Base-by-base conservation (phyloP, 2,797 vertebrate genomes). In the Notoglanidium macrostoma region DNA sequence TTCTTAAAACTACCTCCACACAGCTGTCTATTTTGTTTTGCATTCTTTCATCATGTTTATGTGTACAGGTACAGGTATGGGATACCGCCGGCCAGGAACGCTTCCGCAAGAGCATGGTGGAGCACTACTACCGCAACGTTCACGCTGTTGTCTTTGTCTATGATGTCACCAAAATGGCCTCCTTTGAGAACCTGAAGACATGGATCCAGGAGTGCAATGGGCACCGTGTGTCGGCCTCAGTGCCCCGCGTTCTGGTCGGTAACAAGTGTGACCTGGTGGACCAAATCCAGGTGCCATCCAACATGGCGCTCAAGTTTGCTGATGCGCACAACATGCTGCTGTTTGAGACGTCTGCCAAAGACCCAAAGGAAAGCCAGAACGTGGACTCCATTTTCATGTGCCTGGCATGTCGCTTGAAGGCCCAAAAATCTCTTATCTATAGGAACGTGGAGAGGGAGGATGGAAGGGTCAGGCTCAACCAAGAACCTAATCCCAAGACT, bases 381-480 rank as follows among this genome's bases (percentile, higher is more conserved):
- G 98, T 99, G 87, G 97, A 99, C 89, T 98, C 97, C 2, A 99
- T 99, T 94, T 99, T 99, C 94, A 99, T 99, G 98, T 97, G 97
- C 80, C 95, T 99, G 94, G 98, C 97, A 84, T 98, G 98, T 91
- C 96, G 97, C 76, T 95, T 99, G 59, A 98, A 99, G 94, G 97
- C 97, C 7, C 98, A 99, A 94, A 98, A 97, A 87, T 97, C 97
- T 23, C 95, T 98, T 90, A 96, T 97, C 87, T 97, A 97, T 94
- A 96, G 97, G 90, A 97, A 97, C 79, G 93, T 96, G 92, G 96
- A 97, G 89, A 93, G 97, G 91, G 97, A 97, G 94, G 96, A 96
- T 1, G 96, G 96, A 21, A 96, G 94, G 94, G 94, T 96, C 81
- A 96, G 96, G 88, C 95, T 97, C 40, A 89, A 92, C 17, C 96